phyloP scores from a whole-genome alignment of 2,888 invertebrate genomes.

The Acanthopleura granulata region DNA sequence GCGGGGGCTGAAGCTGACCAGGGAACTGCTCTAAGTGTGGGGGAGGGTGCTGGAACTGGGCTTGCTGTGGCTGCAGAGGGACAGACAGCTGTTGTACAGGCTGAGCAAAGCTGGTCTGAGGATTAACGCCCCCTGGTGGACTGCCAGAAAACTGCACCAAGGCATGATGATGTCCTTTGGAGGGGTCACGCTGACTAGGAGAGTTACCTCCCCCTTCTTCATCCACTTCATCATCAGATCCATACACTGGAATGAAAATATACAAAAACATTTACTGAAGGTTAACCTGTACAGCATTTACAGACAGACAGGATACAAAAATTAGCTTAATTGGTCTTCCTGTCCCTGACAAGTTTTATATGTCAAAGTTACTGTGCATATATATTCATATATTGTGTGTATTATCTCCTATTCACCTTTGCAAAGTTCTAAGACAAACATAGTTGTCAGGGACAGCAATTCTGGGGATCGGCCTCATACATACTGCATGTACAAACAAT shows the following conservation, averaged over 20 bases:
- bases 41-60: background rate
- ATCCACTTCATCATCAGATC: slow-evolving; percentile 10
- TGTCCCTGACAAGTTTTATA: too few relatives aligned
- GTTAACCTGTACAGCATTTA: too few relatives aligned
- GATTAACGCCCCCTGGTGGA: background rate
- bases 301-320: too few relatives aligned
- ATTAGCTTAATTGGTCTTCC: too few relatives aligned
- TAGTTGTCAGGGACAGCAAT: too few relatives aligned
- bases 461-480: too few relatives aligned
- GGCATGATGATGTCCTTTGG: background rate
- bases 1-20: background rate
- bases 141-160: background rate
- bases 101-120: background rate
- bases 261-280: too few relatives aligned
- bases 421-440: too few relatives aligned
- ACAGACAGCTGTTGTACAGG: background rate
- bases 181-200: background rate
- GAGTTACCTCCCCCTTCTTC: background rate
- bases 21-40: background rate
- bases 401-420: too few relatives aligned
- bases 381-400: too few relatives aligned
- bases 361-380: too few relatives aligned
- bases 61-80: background rate
- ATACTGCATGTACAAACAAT: too few relatives aligned
- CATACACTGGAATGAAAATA: slow-evolving; percentile 1